Conservation (phyloP, 1,140 invertebrate species). For the Tetramorium alpestre region DNA sequence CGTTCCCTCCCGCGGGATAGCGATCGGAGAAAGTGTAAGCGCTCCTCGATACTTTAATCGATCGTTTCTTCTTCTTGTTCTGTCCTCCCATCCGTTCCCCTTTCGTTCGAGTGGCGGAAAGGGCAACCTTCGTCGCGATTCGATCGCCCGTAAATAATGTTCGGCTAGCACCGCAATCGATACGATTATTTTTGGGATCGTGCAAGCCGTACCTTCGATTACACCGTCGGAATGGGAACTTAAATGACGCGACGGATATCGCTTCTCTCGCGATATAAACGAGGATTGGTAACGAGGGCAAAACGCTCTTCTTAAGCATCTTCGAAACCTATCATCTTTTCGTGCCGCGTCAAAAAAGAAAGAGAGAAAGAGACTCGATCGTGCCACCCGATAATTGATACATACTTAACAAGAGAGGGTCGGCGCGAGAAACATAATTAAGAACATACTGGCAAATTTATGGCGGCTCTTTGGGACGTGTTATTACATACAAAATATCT, state of each 20-base stretch:
- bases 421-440: constrained; percentile 75
- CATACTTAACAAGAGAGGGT: constrained; percentile 73
- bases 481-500: constrained; percentile 72
- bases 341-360: constrained; percentile 59
- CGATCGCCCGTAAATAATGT: constrained; percentile 28
- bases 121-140: constrained; percentile 18
- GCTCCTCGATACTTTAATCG: background rate
- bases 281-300: constrained; percentile 71
- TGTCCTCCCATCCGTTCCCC: background rate
- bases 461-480: constrained; percentile 66
- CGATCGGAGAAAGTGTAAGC: constrained; percentile 38
- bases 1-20: background rate
- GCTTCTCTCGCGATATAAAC: constrained; percentile 76
- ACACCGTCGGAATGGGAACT: constrained; percentile 6
- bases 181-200: constrained; percentile 40
- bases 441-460: constrained; percentile 79
- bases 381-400: constrained; percentile 79
- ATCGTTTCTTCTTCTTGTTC: background rate
- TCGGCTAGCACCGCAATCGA: background rate
- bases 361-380: constrained; percentile 66
- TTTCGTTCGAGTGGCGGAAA: constrained; percentile 1
- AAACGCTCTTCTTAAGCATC: constrained; percentile 59
- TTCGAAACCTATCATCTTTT: constrained; percentile 78
- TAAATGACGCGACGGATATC: constrained; percentile 11
- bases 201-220: constrained; percentile 7